A percentile compares a stretch with the other conserved stretches of the same genome.
These are phyloP conservation scores for Enteromius mattozi DNA, from an alignment of 2,797 vertebrate species.

Conservation along the genomic window DNA sequence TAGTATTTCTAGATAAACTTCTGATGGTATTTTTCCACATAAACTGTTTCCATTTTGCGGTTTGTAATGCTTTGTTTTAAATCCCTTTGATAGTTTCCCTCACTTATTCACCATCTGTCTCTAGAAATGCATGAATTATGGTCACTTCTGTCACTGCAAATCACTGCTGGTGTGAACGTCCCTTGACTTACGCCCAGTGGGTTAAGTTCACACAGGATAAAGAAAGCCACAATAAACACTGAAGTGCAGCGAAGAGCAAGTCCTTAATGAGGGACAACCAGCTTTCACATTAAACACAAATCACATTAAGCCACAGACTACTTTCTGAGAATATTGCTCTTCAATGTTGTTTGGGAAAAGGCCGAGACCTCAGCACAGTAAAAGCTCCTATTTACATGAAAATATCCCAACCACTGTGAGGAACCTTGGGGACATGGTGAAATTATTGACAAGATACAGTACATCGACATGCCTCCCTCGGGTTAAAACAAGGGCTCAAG, in stretches of 20 bases:
- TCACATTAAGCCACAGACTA: conserved; percentile 2
- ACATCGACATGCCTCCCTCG: background rate
- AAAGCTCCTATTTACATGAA: conserved; percentile 4
- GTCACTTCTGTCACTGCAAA: background rate
- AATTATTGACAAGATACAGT: conserved; percentile 24
- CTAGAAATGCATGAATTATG: background rate
- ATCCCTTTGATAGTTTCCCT: background rate
- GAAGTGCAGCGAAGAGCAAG: background rate
- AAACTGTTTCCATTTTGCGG: background rate
- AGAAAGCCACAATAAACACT: background rate
- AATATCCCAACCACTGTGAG: conserved; percentile 12
- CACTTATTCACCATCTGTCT: conserved; percentile 5
- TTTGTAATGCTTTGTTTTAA: background rate
- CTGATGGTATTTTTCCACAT: background rate
- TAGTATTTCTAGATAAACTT: background rate
- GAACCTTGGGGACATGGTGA: background rate
- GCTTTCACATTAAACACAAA: conserved; percentile 31
- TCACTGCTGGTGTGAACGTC: background rate
- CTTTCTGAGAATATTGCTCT: conserved; percentile 14
- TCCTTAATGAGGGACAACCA: conserved; percentile 12
- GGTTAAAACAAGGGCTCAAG: background rate
- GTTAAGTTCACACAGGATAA: background rate
- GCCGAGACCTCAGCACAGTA: background rate
- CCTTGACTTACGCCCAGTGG: background rate
- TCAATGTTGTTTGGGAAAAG: background rate